Percentiles rank a stretch among this genome's conserved stretches.
These are phyloP conservation scores for Pterois miles DNA, from an alignment of 2,797 vertebrate species.

Conservation along the genomic window DNA sequence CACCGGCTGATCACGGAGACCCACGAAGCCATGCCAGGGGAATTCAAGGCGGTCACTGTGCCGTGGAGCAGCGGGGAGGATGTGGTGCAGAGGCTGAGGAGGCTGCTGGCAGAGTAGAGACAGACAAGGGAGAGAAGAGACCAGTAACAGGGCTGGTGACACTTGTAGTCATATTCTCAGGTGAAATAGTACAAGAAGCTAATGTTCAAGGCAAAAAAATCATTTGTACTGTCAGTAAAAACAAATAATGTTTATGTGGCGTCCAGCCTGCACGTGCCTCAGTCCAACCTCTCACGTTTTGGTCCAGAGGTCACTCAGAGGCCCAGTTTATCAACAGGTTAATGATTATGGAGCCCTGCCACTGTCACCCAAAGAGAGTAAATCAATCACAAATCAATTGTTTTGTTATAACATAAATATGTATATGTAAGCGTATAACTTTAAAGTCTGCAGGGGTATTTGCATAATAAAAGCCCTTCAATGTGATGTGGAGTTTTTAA, in stretches of 20 bases:
- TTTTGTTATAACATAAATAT: not conserved
- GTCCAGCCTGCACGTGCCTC: slow-evolving; percentile 11
- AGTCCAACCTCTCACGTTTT: slow-evolving; percentile 23
- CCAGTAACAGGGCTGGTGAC: not conserved
- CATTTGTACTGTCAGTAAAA: not conserved
- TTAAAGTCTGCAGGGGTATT: not conserved
- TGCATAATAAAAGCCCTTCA: not conserved
- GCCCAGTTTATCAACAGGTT: slow-evolving; percentile 23
- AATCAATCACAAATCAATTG: not conserved
- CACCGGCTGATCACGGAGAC: slow-evolving; percentile 90
- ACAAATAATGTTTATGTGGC: not conserved
- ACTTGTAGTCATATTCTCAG: slow-evolving; percentile 50
- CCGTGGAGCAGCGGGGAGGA: slow-evolving; percentile 91
- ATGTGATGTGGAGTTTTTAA: not conserved
- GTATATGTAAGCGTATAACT: not conserved
- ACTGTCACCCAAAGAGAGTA: not conserved
- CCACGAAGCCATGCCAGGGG: slow-evolving; percentile 85
- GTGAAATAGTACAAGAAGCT: slow-evolving; percentile 16
- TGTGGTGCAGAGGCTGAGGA: slow-evolving; percentile 87
- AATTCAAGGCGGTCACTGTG: slow-evolving; percentile 89
- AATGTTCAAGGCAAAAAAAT: slow-evolving; percentile 4
- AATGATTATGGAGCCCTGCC: slow-evolving; percentile 34
- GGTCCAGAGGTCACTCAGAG: slow-evolving; percentile 9
- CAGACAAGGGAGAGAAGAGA: not conserved
- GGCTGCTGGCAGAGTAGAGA: slow-evolving; percentile 80